phyloP scores from a whole-genome alignment of 2,888 invertebrate genomes.

The Hofmannophila pseudospretella region DNA sequence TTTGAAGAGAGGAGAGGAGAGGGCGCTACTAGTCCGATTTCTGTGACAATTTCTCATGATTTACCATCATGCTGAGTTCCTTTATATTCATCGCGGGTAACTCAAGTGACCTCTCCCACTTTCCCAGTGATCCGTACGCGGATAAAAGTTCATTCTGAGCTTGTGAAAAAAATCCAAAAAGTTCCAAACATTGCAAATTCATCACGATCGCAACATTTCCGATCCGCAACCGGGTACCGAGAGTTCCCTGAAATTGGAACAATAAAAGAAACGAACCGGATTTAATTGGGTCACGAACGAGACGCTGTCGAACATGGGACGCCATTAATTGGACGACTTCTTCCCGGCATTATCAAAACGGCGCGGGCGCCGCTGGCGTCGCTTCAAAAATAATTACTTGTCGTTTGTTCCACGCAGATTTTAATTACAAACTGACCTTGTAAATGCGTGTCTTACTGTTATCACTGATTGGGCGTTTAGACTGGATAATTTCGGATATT shows the following conservation, averaged over 20 bases:
- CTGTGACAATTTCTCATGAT: too few relatives aligned
- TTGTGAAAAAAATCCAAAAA: too few relatives aligned
- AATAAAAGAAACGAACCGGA: constrained; percentile 49
- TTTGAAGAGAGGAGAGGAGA: too few relatives aligned
- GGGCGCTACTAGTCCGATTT: too few relatives aligned
- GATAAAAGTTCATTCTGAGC: too few relatives aligned
- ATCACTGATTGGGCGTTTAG: too few relatives aligned
- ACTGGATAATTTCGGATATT: too few relatives aligned
- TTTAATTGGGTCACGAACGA: constrained; percentile 68
- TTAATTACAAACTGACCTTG: constrained; percentile 23
- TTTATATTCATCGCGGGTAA: too few relatives aligned
- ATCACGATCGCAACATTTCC: constrained; percentile 4
- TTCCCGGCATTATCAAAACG: constrained; percentile 48
- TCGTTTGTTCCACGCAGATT: constrained; percentile 40
- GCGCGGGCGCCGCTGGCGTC: constrained; percentile 13
- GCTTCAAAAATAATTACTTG: constrained; percentile 55
- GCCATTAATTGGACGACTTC: constrained; percentile 63
- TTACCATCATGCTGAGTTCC: too few relatives aligned
- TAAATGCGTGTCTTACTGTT: background rate
- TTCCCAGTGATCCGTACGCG: too few relatives aligned
- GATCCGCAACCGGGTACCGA: constrained; percentile 2
- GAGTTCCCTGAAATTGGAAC: constrained; percentile 18
- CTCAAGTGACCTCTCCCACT: too few relatives aligned
- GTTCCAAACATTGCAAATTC: constrained; percentile 7
- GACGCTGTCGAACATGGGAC: constrained; percentile 57